These are phyloP conservation scores for Abscondita cerata DNA, from an alignment of 2,888 invertebrate genomes.

Conservation along the genomic window DNA sequence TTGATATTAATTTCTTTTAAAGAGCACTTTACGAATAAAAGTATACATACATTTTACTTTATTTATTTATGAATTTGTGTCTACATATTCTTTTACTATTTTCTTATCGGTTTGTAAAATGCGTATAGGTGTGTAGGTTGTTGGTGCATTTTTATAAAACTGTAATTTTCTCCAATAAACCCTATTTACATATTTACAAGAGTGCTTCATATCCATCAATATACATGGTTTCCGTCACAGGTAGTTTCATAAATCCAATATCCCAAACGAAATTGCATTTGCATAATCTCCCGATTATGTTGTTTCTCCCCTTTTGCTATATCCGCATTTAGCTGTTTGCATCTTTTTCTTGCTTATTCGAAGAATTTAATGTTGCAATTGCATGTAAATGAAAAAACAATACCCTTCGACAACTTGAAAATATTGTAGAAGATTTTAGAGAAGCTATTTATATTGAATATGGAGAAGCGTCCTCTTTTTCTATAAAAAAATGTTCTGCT, in stretches of 20 bases:
- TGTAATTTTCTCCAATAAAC: slow-evolving; percentile 23
- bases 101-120: no score
- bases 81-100: no score
- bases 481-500: background rate
- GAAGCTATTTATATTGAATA: slow-evolving; percentile 22
- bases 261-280: slow-evolving; percentile 59
- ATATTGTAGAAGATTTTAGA: slow-evolving; percentile 31
- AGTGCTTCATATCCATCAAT: slow-evolving; percentile 50
- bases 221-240: slow-evolving; percentile 50
- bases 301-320: slow-evolving; percentile 38
- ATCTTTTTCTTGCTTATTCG: slow-evolving; percentile 30
- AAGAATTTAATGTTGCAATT: slow-evolving; percentile 33
- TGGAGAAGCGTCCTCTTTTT: background rate
- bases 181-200: slow-evolving; percentile 41
- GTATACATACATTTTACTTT: no score
- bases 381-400: slow-evolving; percentile 44
- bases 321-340: slow-evolving; percentile 32
- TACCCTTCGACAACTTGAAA: slow-evolving; percentile 41
- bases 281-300: slow-evolving; percentile 58
- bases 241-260: slow-evolving; percentile 59
- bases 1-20: no score
- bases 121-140: no score
- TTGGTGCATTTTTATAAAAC: background rate
- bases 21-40: no score
- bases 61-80: no score